A percentile compares a stretch with the other conserved stretches of the same genome.
phyloP scores from a whole-genome alignment of 2,113 vertebrate genomes.

The Cochlearius cochlearius region DNA sequence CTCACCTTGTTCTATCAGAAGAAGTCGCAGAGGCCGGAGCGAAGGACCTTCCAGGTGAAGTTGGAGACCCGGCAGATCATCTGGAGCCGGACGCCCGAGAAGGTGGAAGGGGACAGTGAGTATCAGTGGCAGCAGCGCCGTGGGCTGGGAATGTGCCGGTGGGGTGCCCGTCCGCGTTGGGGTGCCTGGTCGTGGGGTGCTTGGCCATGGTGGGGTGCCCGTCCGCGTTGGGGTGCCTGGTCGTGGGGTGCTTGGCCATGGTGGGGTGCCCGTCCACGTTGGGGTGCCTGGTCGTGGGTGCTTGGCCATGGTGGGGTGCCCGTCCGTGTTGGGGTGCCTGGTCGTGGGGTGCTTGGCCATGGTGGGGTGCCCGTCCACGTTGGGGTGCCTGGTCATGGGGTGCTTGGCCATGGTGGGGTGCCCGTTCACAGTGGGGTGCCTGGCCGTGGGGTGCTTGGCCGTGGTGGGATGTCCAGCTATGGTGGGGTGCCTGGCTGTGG shows the following conservation, averaged over 20 bases:
- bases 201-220: too few species aligned
- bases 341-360: accelerated
- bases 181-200: accelerated
- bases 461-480: accelerated
- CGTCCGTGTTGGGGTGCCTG: accelerated
- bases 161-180: accelerated
- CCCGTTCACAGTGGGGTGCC: background rate
- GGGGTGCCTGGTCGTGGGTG: background rate
- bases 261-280: accelerated
- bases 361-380: accelerated
- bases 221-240: accelerated
- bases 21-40: slow-evolving; percentile 84
- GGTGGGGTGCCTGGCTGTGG: too few species aligned
- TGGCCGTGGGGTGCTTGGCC: background rate
- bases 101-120: slow-evolving; percentile 83
- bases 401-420: too few species aligned
- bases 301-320: accelerated
- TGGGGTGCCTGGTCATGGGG: accelerated
- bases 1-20: slow-evolving; percentile 88
- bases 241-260: accelerated
- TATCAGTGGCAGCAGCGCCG: background rate
- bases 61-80: slow-evolving; percentile 79
- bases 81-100: slow-evolving; percentile 82
- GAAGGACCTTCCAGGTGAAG: slow-evolving; percentile 83
- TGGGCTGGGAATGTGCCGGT: background rate